These are phyloP conservation scores for Pseudoatta argentina DNA, from an alignment of 1,140 invertebrate genomes.

Conservation along the genomic window DNA sequence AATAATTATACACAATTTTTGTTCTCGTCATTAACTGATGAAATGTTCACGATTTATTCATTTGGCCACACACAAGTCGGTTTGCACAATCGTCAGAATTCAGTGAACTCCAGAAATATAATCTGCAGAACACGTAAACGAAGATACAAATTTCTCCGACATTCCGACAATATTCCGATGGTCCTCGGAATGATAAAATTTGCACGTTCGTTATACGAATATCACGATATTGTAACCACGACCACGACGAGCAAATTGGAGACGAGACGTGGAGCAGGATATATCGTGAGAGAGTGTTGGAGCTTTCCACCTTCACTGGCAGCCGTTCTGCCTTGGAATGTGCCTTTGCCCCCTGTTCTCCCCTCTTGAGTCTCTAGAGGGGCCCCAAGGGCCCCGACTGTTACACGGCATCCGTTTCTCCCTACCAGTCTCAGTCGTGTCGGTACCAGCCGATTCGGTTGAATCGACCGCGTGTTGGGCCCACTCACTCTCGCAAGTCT, in stretches of 20 bases:
- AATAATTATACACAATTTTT: neutral
- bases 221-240: neutral
- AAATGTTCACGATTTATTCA: conserved; percentile 9
- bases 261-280: conserved; percentile 56
- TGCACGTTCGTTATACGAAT: neutral
- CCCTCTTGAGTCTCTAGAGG: conserved; percentile 54
- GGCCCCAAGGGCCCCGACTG: conserved; percentile 72
- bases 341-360: conserved; percentile 76
- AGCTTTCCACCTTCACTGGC: conserved; percentile 75
- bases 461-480: conserved; percentile 49
- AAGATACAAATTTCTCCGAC: neutral
- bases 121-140: neutral
- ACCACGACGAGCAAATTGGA: neutral
- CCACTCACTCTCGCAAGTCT: conserved; percentile 66
- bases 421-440: conserved; percentile 18
- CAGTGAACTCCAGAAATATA: neutral
- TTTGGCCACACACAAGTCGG: neutral
- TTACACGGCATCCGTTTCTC: conserved; percentile 54
- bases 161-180: neutral
- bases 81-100: neutral
- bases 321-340: conserved; percentile 80
- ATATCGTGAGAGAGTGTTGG: conserved; percentile 74
- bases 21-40: neutral
- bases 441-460: conserved; percentile 63
- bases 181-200: neutral